A percentile compares a stretch with the other conserved stretches of the same genome.
Conservation (phyloP, 2,888 invertebrate genomes). For the Lepidocyrtoides sp. region DNA sequence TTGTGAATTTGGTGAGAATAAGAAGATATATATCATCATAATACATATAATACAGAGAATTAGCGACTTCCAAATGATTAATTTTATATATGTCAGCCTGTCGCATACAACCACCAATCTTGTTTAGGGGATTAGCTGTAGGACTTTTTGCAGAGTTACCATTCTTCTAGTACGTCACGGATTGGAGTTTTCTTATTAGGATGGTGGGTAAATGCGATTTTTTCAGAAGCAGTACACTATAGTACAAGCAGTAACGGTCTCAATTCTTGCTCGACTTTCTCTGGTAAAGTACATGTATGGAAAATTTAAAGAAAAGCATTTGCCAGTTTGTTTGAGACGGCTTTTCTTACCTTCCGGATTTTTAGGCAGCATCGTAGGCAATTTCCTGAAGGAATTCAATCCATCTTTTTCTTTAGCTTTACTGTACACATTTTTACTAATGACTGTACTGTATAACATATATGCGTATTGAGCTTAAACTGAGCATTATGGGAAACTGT, state of each 20-base stretch:
- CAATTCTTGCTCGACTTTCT: conserved; percentile 24
- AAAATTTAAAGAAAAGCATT: conserved; percentile 14
- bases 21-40: conserved; percentile 24
- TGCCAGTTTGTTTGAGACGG: not conserved
- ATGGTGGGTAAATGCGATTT: conserved; percentile 1
- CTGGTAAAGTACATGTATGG: not conserved
- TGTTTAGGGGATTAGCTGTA: not conserved
- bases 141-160: too few relatives aligned
- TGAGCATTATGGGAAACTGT: too few relatives aligned
- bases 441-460: too few relatives aligned
- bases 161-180: too few relatives aligned
- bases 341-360: not conserved
- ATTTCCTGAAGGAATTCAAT: conserved; percentile 49
- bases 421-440: too few relatives aligned
- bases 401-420: not conserved
- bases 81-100: conserved; percentile 60
- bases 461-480: too few relatives aligned
- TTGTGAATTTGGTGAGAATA: conserved; percentile 69
- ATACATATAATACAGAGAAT: conserved; percentile 46
- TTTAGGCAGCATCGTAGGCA: conserved; percentile 16
- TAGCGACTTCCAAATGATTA: conserved; percentile 69
- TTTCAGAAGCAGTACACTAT: not conserved
- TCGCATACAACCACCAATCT: conserved; percentile 30
- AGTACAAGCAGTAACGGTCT: not conserved
- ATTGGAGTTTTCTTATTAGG: too few relatives aligned